phyloP scores from a whole-genome alignment of 64 coral and sea anemone genomes.

The Pocillopora damicornis region DNA sequence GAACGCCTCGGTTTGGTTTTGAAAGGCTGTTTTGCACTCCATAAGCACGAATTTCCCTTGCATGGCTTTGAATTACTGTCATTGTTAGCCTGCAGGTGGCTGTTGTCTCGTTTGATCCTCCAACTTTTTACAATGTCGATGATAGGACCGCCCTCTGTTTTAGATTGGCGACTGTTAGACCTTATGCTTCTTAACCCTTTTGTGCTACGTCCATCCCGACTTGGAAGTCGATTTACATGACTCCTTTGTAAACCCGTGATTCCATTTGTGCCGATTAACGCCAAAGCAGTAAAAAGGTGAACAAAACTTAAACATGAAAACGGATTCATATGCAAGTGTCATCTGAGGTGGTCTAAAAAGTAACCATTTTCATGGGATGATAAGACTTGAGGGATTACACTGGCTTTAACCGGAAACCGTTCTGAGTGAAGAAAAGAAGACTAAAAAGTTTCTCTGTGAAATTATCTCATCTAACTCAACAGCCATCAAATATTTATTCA shows the following conservation, averaged over 20 bases:
- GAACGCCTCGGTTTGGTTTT: neutral
- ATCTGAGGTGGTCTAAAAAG: conserved; percentile 6
- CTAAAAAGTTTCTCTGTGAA: neutral
- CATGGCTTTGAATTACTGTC: conserved; percentile 3
- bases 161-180: neutral
- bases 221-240: neutral
- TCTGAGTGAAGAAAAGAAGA: neutral
- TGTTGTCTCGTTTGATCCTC: neutral
- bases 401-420: neutral
- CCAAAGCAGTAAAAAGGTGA: conserved; percentile 15
- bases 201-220: neutral
- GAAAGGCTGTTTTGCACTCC: neutral
- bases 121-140: neutral
- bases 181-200: neutral
- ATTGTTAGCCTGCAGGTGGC: conserved; percentile 20
- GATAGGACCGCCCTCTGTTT: neutral
- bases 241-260: neutral
- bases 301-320: neutral
- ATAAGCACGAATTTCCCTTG: conserved; percentile 2
- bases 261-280: conserved; percentile 9
- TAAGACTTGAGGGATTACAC: too few relatives aligned
- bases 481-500: conserved; percentile 27
- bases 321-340: conserved; percentile 23
- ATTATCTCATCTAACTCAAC: conserved; percentile 27
- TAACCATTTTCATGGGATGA: neutral